Evolutionary conservation across 2,888 invertebrate species (phyloP).

Genomic region (Diplolepis rosae): DNA sequence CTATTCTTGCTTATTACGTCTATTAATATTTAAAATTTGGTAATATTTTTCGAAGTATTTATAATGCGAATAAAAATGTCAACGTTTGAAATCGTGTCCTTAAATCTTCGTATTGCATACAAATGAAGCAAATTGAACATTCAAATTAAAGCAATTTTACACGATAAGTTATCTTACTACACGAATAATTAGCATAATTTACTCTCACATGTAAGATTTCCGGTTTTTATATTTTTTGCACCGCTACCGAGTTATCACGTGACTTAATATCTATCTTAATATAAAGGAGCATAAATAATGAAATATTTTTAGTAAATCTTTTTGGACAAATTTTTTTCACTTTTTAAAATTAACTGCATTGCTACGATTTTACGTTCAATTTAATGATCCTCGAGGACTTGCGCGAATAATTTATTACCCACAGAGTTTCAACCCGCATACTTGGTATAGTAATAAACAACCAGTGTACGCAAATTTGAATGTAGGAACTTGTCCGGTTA

Average conservation of each 20-base stretch:
- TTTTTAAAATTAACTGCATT: background rate
- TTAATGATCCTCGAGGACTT: constrained; percentile 18
- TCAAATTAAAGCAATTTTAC: constrained; percentile 22
- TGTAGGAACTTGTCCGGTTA: constrained; percentile 8
- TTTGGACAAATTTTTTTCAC: constrained; percentile 2
- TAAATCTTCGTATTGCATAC: background rate
- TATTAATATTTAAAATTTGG: no score
- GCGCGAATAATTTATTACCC: constrained; percentile 1
- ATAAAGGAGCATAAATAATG: constrained; percentile 8
- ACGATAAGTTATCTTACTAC: constrained; percentile 25
- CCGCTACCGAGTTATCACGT: constrained; percentile 14
- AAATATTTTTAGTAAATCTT: constrained; percentile 27
- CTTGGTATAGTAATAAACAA: constrained; percentile 23
- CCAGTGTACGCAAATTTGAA: constrained; percentile 18
- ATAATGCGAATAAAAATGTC: no score
- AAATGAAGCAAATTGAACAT: constrained; percentile 20
- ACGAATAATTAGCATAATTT: constrained; percentile 31
- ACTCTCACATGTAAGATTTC: constrained; percentile 21
- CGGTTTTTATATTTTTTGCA: constrained; percentile 6
- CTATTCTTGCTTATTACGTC: no score
- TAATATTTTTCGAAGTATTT: no score
- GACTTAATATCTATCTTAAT: constrained; percentile 18
- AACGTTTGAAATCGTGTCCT: no score
- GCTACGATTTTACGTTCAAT: constrained; percentile 25
- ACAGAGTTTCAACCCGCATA: constrained; percentile 13